Base-by-base conservation (phyloP, 2,797 vertebrate genomes). In the Tokudaia tokunoshimensis region DNA sequence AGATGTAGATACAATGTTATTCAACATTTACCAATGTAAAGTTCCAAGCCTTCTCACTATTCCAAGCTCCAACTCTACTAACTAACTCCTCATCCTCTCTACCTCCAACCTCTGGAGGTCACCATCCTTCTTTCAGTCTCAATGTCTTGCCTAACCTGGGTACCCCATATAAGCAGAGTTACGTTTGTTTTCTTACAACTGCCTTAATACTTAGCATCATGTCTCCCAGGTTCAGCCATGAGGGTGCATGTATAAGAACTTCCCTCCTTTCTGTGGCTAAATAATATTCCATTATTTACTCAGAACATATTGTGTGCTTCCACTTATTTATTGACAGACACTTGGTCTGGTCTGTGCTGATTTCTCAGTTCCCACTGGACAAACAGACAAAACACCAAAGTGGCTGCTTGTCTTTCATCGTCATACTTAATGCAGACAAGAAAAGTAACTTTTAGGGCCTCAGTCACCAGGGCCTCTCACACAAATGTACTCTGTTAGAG, bases 371-470 rank as follows among this genome's bases (percentile, higher is more conserved):
- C 82, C 76, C 31, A 3, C 3, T 52, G 20, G 26, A 65, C 95
- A 96, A 97, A 70, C 1, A 13, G 90, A 57, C 78, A 94, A 93
- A 91, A 80, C 22, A 24, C 52, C 4, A 81, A 94, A 4, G 1
- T 10, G 0, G 50, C 74, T 63, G 19, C 24, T 84, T 65, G 5
- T 81, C 29, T 91, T 92, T 87, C 34, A 24, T 57, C 41, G 87
- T 74, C 11, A 41, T 50, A 24, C 34, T 91, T 63, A 79, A 91
- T 31, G 34, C 24, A 81, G 82, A 79, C 14, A 96, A 57, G 17
- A 86, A 81, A 83, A 84, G 17, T 74, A 92, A 47, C 20, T 41
- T 67, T 79, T 7, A 47, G 34, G 8, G 13, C 15, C 50, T 44
- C 11, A 1, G 22, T 57, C 55, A 50, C 37, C 31, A 83, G 17